These are phyloP conservation scores for Drosophila tanythrix DNA, from an alignment of 2,888 invertebrate genomes.

Conservation along the genomic window DNA sequence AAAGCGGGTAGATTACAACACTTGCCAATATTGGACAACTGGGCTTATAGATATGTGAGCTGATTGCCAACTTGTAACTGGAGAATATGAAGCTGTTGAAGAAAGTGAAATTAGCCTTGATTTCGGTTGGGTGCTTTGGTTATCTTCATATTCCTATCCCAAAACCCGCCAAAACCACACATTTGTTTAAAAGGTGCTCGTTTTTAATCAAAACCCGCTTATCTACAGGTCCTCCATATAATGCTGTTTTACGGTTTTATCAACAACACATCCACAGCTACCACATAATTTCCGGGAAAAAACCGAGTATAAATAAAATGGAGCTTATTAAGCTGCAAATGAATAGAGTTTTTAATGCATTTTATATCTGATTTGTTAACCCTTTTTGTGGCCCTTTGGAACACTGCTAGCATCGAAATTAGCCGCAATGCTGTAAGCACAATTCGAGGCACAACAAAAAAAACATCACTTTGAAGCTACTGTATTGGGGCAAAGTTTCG, in stretches of 20 bases:
- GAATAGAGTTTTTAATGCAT: slow-evolving; percentile 6
- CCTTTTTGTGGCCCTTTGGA: slow-evolving; percentile 2
- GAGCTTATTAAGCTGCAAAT: slow-evolving; percentile 11
- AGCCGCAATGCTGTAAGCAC: slow-evolving; percentile 13
- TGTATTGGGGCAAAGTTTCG: slow-evolving; percentile 45
- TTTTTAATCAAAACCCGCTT: neutral
- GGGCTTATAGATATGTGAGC: neutral
- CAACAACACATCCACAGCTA: neutral
- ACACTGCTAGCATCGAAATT: slow-evolving; percentile 8
- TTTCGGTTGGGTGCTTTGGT: neutral
- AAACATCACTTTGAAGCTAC: slow-evolving; percentile 33
- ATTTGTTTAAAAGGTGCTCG: too few relatives aligned
- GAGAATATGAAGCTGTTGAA: neutral
- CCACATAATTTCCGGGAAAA: neutral
- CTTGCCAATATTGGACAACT: slow-evolving; percentile 34
- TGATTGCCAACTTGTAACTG: neutral
- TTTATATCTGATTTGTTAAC: slow-evolving; percentile 25
- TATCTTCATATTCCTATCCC: neutral
- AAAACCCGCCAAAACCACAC: neutral
- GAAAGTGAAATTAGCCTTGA: neutral
- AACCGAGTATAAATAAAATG: neutral
- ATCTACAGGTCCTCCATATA: neutral
- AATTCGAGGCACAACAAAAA: slow-evolving; percentile 7
- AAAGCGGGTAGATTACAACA: slow-evolving; percentile 11
- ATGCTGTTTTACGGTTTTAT: too few relatives aligned